Base-by-base conservation (phyloP, 2,888 invertebrate genomes). In the Aricia artaxerxes region DNA sequence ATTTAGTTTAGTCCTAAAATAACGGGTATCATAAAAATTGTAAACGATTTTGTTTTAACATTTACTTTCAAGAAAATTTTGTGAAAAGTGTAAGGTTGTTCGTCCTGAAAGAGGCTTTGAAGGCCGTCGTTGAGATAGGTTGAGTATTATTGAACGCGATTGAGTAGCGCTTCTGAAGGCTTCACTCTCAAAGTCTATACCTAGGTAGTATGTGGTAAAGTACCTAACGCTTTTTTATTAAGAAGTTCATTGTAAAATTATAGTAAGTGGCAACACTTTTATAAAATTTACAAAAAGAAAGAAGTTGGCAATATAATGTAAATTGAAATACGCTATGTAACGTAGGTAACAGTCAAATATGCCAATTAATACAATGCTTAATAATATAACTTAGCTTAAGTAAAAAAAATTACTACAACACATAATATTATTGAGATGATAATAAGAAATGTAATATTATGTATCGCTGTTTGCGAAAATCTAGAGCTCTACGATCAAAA, bases 91-190 rank as follows among this genome's bases (percentile, higher is more conserved):
- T 38, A 13, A 69, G 16, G 31, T 24, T 78, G 57, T 57, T 40
- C 53, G 78, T 38, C 2, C 24, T 6, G 61, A 61, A 40, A 73
- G 73, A 73, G 72, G 72, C 73, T 78, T 60, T 57, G 24, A 16
- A 73, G 38, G 73, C 57, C n/a, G 53, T 73, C 40, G 73, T 69
- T 35, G 69, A 78, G 78, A 78, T 60, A 78, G 73, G 78, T 78
- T 73, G 57, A 78, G 78, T 57, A 78, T 78, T 73, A 57, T 78
- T 38, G 78, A 73, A 24, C 49, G 38, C 72, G 24, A 73, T 75
- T 75, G 31, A 75, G 49, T 75, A 73, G 78, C 40, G 73, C 38
- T 73, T 72, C 13, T 31, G 1, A 40, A 40, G 40, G 73, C 40
- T 73, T 73, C 73, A 44, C 73, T 31, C 73, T 44, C 16, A 73